A percentile compares a stretch with the other conserved stretches of the same genome.
Conservation (phyloP, 2,113 vertebrate genomes). For the Hylia prasina region DNA sequence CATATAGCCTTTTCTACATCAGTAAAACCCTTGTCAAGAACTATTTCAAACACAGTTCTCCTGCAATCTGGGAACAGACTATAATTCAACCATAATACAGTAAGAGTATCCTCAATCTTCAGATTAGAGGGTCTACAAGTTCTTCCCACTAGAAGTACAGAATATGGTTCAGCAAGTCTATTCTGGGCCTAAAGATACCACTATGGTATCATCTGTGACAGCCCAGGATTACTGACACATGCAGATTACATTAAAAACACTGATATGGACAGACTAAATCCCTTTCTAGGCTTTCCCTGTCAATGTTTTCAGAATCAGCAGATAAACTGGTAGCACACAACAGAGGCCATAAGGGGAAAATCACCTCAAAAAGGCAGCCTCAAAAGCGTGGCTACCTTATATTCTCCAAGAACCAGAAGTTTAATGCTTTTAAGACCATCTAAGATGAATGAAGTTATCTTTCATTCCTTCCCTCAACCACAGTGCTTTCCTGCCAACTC, state of each 20-base stretch:
- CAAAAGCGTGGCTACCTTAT: not conserved
- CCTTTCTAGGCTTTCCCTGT: not conserved
- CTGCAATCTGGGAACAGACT: not conserved
- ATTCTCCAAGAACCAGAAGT: not conserved
- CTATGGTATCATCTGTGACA: not conserved
- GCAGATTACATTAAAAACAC: not conserved
- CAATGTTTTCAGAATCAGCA: not conserved
- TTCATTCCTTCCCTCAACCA: not conserved
- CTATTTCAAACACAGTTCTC: not conserved
- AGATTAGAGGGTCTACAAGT: not conserved
- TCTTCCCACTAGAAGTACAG: not conserved
- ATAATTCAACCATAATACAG: not conserved
- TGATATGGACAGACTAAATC: not conserved
- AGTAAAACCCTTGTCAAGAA: not conserved
- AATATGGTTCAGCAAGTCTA: not conserved
- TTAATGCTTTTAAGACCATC: not conserved
- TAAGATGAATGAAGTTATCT: not conserved
- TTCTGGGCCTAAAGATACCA: not conserved
- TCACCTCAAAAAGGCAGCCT: not conserved
- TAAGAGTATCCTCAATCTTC: not conserved
- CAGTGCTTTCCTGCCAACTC: not conserved
- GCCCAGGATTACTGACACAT: not conserved
- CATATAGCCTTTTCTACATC: not conserved
- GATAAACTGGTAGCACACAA: not conserved
- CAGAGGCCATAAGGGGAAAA: not conserved